Conservation (phyloP, 2,113 vertebrate species). For the Phainopepla nitens region DNA sequence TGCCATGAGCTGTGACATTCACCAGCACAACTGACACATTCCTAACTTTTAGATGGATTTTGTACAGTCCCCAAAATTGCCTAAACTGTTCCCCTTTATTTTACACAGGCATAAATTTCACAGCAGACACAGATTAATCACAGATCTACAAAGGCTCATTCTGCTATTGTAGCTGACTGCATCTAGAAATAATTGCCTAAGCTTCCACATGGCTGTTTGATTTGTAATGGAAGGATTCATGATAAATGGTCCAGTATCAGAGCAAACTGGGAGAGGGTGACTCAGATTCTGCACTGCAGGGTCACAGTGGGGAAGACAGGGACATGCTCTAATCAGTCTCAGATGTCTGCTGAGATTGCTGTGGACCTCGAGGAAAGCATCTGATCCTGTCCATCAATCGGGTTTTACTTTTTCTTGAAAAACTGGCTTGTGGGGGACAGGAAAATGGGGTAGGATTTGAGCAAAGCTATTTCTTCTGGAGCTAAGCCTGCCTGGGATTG, state of each 20-base stretch:
- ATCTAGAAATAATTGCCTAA: background rate
- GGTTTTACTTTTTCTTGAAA: background rate
- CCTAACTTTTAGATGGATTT: background rate
- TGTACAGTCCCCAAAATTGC: background rate
- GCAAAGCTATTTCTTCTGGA: constrained; percentile 15
- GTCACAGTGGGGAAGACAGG: background rate
- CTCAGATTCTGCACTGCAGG: background rate
- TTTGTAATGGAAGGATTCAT: constrained; percentile 34
- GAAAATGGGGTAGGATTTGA: background rate
- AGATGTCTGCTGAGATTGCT: background rate
- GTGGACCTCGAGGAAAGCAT: background rate
- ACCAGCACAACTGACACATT: background rate
- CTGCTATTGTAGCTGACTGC: background rate
- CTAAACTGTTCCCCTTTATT: background rate
- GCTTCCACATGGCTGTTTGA: background rate
- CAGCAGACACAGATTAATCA: background rate
- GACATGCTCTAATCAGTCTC: background rate
- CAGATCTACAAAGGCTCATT: background rate
- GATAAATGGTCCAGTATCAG: background rate
- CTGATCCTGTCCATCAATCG: background rate
- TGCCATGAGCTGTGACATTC: background rate
- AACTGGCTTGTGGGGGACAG: background rate
- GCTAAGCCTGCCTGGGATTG: background rate
- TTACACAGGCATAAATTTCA: background rate
- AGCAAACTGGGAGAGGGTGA: background rate